Base-by-base conservation (phyloP, 2,113 vertebrate genomes). In the Benitochromis conjunctus region DNA sequence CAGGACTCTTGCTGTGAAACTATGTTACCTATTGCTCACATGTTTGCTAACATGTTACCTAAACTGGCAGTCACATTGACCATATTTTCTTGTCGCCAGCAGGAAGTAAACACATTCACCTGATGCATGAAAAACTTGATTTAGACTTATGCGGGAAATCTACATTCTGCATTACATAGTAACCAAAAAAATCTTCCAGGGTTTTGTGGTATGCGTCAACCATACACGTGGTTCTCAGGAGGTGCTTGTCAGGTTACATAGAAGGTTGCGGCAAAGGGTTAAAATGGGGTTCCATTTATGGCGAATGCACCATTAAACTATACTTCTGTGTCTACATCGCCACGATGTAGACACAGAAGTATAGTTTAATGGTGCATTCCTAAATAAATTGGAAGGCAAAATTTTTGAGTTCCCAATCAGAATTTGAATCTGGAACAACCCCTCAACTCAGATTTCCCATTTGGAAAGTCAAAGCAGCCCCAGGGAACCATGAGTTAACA, bases 31-130 rank as follows among this genome's bases (percentile, higher is more conserved):
- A 46, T 14, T 69, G 64, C 36, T 69, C 38, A 69, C n/a, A 24
- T 24, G 21, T 69, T 69, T 69, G 0, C 38, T 43, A 38, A 10
- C 13, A 16, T 9, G 38, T 69, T 69, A 0, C 7, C n/a, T 24
- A 69, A 46, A 69, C 5, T 69, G 62, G 13, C 41, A 14, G 62
- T 21, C 0, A 0, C 0, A 21, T 41, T 7, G 2, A 38, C 0
- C 60, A 38, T 64, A 38, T 64, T 64, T 64, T 64, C 60, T 64
- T 64, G 60, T 64, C 36, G 31, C 60, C 4, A 64, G 0, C 34
- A 64, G 34, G 34, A 38, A 64, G 60, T 64, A 24, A 41, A 66
- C 36, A 66, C 62, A 41, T 41, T 66, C 36, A 41, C 2, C 62
- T 66, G 7, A 24, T 1, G 1, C 36, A 9, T 24, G 12, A 41